Conservation (phyloP, 2,888 invertebrate genomes). For the Orthosia incerta region DNA sequence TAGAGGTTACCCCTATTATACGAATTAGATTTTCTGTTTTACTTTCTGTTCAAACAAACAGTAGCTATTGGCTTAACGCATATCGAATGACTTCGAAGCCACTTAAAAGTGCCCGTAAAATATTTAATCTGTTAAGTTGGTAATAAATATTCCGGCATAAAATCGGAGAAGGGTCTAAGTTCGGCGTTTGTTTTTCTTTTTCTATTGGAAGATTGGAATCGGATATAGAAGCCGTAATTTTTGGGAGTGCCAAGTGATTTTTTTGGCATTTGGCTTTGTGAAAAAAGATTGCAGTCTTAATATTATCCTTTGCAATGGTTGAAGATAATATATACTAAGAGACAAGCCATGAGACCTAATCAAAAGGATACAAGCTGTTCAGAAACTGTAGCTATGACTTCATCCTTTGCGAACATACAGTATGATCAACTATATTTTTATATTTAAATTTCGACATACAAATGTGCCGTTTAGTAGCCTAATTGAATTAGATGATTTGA, state of each 20-base stretch:
- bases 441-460: too few relatives aligned
- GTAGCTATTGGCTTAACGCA: constrained; percentile 67
- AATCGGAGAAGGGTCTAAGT: constrained; percentile 60
- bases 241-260: constrained; percentile 19
- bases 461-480: too few relatives aligned
- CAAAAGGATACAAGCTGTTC: background rate
- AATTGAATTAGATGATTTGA: too few relatives aligned
- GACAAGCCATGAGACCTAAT: background rate
- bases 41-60: constrained; percentile 44
- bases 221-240: constrained; percentile 48
- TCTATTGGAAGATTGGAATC: constrained; percentile 39
- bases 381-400: too few relatives aligned
- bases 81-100: constrained; percentile 68
- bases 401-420: too few relatives aligned
- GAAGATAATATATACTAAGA: background rate
- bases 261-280: background rate
- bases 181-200: constrained; percentile 56
- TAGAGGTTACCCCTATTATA: background rate
- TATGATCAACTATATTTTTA: too few relatives aligned
- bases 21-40: constrained; percentile 26
- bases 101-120: constrained; percentile 67
- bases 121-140: constrained; percentile 70
- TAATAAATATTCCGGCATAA: constrained; percentile 66
- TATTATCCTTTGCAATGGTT: background rate
- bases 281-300: background rate